Evolutionary conservation across 2,888 invertebrate species (phyloP).

Genomic region (Cerastis rubricosa): DNA sequence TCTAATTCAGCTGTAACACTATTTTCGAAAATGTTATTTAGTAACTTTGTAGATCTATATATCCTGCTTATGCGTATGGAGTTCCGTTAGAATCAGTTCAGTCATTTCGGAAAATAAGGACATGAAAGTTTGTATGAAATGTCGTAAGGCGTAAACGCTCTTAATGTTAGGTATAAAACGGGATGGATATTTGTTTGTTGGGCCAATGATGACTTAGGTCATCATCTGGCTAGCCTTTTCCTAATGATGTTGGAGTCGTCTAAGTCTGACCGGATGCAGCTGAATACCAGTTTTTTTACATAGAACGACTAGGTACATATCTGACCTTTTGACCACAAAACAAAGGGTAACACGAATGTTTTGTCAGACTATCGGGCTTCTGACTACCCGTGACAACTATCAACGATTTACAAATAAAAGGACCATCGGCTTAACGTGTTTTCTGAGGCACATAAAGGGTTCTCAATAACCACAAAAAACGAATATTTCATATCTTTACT

Average conservation of each 20-base stretch:
- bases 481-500: too few species aligned
- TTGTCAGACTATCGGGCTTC: neutral
- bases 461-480: too few species aligned
- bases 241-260: neutral
- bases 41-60: too few species aligned
- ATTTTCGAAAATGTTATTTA: too few species aligned
- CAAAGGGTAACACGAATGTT: neutral
- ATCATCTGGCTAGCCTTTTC: neutral
- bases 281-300: neutral
- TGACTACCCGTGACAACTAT: neutral
- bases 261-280: neutral
- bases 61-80: too few species aligned
- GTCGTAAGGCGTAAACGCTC: too few species aligned
- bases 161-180: neutral
- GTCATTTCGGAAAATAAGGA: too few species aligned
- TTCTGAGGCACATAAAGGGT: neutral
- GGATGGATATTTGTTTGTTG: neutral
- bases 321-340: neutral
- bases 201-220: neutral
- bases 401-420: neutral
- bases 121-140: too few species aligned
- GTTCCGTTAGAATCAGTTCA: too few species aligned
- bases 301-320: neutral
- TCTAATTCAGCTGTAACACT: too few species aligned
- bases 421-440: neutral